Evolutionary conservation across 2,113 vertebrate genomes (phyloP).

Genomic region (Terrapene triunguis): DNA sequence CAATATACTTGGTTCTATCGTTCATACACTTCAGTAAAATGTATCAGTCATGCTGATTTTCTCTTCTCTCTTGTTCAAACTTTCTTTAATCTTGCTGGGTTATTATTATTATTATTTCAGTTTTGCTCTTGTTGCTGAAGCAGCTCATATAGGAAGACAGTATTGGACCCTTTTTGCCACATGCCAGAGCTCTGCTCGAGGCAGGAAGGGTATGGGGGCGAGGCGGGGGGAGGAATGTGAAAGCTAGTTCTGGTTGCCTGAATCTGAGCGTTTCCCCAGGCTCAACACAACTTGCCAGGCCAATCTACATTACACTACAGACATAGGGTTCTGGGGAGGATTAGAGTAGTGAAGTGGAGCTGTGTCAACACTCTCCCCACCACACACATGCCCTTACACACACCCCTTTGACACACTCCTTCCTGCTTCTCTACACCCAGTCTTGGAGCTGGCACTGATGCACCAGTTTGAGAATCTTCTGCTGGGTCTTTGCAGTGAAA

Average conservation of each 20-base stretch:
- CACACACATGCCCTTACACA: not conserved
- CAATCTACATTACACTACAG: not conserved
- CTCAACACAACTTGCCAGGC: not conserved
- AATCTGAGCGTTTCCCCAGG: not conserved
- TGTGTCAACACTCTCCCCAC: too few species aligned
- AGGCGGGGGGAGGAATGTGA: not conserved
- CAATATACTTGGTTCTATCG: not conserved
- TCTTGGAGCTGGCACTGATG: rapidly evolving
- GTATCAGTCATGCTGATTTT: not conserved
- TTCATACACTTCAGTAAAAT: not conserved
- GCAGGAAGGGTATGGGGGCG: not conserved
- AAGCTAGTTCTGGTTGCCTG: not conserved
- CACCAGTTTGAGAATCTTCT: not conserved
- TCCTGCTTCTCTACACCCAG: rapidly evolving
- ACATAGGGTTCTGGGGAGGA: not conserved
- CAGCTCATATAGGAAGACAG: not conserved
- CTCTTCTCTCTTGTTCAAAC: not conserved
- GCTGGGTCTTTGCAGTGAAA: not conserved
- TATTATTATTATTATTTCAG: not conserved
- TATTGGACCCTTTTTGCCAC: not conserved
- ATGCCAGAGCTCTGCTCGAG: not conserved
- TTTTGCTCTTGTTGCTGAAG: not conserved
- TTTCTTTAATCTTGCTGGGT: not conserved
- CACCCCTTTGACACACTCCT: not conserved
- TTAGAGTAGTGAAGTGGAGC: not conserved